Evolutionary conservation across 2,797 vertebrate species (phyloP).

Genomic region (Leptatherina wallacei): DNA sequence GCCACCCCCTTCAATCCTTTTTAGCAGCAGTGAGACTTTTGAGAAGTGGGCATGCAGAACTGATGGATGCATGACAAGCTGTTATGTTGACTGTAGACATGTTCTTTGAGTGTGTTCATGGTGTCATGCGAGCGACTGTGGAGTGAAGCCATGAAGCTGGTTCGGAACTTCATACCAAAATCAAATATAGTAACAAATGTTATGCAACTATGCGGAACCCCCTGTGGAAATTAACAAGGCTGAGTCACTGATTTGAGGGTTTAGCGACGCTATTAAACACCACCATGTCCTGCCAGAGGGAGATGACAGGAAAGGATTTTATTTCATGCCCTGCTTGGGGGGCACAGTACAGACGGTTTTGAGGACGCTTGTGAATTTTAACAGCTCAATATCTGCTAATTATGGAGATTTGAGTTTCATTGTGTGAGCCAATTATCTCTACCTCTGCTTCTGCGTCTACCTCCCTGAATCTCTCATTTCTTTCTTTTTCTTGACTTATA

Average conservation of each 20-base stretch:
- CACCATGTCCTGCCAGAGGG: constrained; percentile 34
- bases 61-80: not conserved
- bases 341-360: constrained; percentile 22
- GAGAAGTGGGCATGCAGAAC: not conserved
- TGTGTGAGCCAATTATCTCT: constrained; percentile 33
- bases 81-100: not conserved
- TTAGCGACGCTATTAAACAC: constrained; percentile 34
- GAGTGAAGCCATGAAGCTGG: constrained; percentile 13
- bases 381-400: constrained; percentile 44
- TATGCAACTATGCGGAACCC: constrained; percentile 37
- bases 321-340: constrained; percentile 54
- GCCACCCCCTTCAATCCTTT: no score
- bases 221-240: constrained; percentile 35
- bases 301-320: constrained; percentile 49
- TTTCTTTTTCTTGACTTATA: constrained; percentile 17
- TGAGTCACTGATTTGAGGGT: constrained; percentile 53
- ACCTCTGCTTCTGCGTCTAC: not conserved
- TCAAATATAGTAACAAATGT: constrained; percentile 40
- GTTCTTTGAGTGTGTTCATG: constrained; percentile 10
- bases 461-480: constrained; percentile 14
- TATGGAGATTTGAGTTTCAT: constrained; percentile 36
- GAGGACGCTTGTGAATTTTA: constrained; percentile 38
- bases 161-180: constrained; percentile 23
- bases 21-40: no score
- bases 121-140: not conserved